Evolutionary conservation across 2,888 invertebrate species (phyloP), one percentile per base, ranked within the genome.

Genomic region (Laothoe populi): DNA sequence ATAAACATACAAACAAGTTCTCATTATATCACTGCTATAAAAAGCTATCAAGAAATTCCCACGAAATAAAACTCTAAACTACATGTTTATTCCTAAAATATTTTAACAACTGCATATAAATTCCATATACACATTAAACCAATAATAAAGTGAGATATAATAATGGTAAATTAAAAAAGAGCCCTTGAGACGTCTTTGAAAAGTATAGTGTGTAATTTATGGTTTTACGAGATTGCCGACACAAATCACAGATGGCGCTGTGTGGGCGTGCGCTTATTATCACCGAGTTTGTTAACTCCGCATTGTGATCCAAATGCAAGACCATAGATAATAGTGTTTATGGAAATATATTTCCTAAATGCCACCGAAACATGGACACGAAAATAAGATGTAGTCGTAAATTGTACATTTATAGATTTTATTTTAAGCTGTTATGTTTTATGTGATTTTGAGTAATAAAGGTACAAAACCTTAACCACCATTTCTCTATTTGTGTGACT

Each of bases 151-250:
- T 62, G 61, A 63, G 59, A 64, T 64, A 62, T 62, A 66, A 73
- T 68, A 70, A 69, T 64, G 69, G 68, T 71, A 66, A 62, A 69
- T 67, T 73, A 75, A 75, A 68, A 64, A 69, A 64, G 61, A 67
- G 71, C 61, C 79, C 78, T 77, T 79, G 74, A 71, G 67, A 71
- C 75, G 71, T 70, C 74, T 73, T 78, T 74, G 72, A 71, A 69
- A 77, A 68, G 75, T 76, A 71, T 67, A 71, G 76, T 76, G 77
- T 70, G 79, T 82, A 81, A 82, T 83, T 82, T 83, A 84, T 83
- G 82, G 74, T 83, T 83, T 83, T 83, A 73, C 70, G 69, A 67
- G 73, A 76, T 73, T 69, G 71, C 69, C 70, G 69, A 57, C 67
- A 73, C 73, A 76, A 77, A 77, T 76, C 76, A 77, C 70, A 71